A percentile compares a stretch with the other conserved stretches of the same genome.
Evolutionary conservation across 2,888 invertebrate genomes (phyloP).

Genomic region (Folsomia manolachei): DNA sequence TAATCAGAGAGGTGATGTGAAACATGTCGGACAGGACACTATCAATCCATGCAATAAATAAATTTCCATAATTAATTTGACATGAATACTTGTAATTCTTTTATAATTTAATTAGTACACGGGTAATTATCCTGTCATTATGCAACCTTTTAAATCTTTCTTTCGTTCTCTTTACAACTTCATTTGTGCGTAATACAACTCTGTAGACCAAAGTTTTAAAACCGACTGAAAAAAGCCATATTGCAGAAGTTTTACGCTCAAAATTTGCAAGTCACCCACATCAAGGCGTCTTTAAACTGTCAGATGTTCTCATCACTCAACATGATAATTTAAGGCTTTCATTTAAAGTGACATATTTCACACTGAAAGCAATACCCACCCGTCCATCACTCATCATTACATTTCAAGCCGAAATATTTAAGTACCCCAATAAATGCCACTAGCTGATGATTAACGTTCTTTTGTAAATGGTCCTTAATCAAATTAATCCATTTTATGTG

Average conservation of each 20-base stretch:
- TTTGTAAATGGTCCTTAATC: neutral
- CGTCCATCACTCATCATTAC: neutral
- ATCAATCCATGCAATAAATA: neutral
- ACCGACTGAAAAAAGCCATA: neutral
- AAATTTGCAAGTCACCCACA: neutral
- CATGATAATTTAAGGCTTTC: conserved; percentile 2
- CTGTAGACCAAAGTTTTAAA: neutral
- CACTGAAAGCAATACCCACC: neutral
- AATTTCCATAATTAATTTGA: neutral
- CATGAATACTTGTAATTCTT: neutral
- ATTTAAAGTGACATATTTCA: neutral
- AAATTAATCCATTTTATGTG: neutral
- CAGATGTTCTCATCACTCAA: neutral
- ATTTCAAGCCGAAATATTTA: too few species aligned
- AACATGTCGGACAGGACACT: too few species aligned
- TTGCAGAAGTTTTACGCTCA: neutral
- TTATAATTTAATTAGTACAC: neutral
- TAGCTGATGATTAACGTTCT: neutral
- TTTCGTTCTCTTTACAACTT: neutral
- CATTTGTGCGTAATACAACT: neutral
- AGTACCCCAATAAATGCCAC: too few species aligned
- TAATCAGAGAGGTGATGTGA: too few species aligned
- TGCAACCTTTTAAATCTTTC: too few species aligned
- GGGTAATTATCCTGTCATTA: neutral
- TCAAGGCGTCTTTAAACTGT: neutral